Conservation (phyloP, 2,888 invertebrate genomes). For the Pseudeuparius sepicola region DNA sequence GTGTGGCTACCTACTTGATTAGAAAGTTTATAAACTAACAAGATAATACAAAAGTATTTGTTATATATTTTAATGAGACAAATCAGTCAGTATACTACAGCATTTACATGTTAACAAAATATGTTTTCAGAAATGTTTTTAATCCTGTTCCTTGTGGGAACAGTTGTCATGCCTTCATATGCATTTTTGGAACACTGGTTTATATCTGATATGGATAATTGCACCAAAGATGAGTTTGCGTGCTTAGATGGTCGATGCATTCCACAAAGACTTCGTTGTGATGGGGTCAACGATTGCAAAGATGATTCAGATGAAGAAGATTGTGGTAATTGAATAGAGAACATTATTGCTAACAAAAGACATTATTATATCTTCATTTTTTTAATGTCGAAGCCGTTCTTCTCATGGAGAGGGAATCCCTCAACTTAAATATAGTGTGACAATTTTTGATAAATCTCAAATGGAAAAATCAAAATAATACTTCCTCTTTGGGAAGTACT, state of each 20-base stretch:
- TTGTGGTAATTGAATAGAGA: constrained; percentile 28
- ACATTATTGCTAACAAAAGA: not conserved
- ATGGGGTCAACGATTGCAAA: constrained; percentile 27
- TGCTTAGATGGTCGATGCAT: constrained; percentile 28
- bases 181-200: constrained; percentile 21
- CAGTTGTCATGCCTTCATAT: constrained; percentile 18
- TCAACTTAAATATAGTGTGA: no score
- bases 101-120: no score
- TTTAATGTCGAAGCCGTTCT: not conserved
- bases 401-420: not conserved
- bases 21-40: no score
- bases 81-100: no score
- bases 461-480: no score
- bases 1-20: no score
- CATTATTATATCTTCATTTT: not conserved
- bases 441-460: no score
- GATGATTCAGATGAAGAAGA: constrained; percentile 31
- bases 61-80: no score
- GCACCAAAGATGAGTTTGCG: constrained; percentile 24
- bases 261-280: constrained; percentile 24
- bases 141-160: constrained; percentile 20
- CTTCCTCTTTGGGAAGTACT: no score
- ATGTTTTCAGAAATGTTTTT: constrained; percentile 16
- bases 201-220: constrained; percentile 16
- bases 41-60: no score